Evolutionary conservation across 2,888 invertebrate genomes (phyloP), one percentile per base, ranked within the genome.

Genomic region (Oscheius myriophilus): DNA sequence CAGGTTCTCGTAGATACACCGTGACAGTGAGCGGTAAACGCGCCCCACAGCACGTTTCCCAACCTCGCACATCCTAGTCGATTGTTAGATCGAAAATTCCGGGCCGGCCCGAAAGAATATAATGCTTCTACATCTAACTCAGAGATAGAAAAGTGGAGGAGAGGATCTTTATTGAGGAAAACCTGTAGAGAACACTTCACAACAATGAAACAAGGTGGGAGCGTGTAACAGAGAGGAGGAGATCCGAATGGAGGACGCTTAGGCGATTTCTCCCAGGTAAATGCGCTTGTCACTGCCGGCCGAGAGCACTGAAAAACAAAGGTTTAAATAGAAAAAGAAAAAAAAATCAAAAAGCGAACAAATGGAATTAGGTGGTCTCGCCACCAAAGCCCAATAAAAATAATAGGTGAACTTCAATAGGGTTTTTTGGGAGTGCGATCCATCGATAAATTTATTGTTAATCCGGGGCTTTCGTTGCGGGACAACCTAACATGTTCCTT

Each of bases 201-300:
- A 53, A 53, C n/a, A 39, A 39, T 14, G 23, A 52, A 21, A 64
- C 33, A 33, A 6, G 33, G 33, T n/a, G n/a, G n/a, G n/a, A n/a
- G n/a, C n/a, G n/a, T n/a, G n/a, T 33, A 33, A 33, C 33, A 9
- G 9, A 33, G 33, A 33, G 33, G 33, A 33, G 9, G 33, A 33
- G 33, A 33, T 33, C 49, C 18, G 23, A 18, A 49, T 42, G 16
- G 46, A 45, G 18, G 18, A 9, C 49, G 18, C 18, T 53, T 61
- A 64, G 68, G 64, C 95, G 79, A 97, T 93, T 90, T 98, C 97
- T 43, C 98, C 97, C 73, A 98, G 89, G 87, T 92, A 98, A 70
- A 98, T 90, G 83, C 93, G 93, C 88, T 96, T 97, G 88, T 98
- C 98, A 88, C 95, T 96, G 46, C 94, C 93, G 12, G 92, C 94